These are phyloP conservation scores for Ophraella communa DNA, from an alignment of 2,888 invertebrate species.

Conservation along the genomic window DNA sequence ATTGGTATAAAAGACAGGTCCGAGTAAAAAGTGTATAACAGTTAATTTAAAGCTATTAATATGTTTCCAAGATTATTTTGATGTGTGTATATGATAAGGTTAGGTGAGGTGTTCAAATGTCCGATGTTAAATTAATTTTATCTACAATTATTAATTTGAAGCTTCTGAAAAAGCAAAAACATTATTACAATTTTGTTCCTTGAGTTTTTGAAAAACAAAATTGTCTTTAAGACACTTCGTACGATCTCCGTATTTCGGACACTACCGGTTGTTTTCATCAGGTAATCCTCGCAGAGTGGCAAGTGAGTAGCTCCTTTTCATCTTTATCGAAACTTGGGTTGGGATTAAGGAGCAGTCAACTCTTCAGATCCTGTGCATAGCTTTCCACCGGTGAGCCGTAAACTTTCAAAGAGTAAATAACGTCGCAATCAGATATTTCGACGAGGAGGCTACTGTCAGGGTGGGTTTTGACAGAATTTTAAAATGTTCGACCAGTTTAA, in stretches of 20 bases:
- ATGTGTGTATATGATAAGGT: too few relatives aligned
- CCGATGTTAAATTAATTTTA: too few relatives aligned
- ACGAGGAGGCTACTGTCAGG: background rate
- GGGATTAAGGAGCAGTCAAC: constrained; percentile 11
- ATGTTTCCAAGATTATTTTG: too few relatives aligned
- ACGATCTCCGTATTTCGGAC: background rate
- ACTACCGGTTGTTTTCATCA: background rate
- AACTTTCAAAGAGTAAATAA: constrained; percentile 22
- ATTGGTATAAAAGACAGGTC: too few relatives aligned
- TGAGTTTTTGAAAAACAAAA: too few relatives aligned
- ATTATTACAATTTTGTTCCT: too few relatives aligned
- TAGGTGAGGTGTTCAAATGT: too few relatives aligned
- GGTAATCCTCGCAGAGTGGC: constrained; percentile 6
- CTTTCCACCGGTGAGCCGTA: constrained; percentile 9
- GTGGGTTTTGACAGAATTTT: background rate
- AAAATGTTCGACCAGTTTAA: too few relatives aligned
- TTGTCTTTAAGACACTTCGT: background rate
- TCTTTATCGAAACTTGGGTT: constrained; percentile 10
- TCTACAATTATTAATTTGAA: too few relatives aligned
- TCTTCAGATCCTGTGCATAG: background rate
- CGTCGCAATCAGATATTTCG: constrained; percentile 25
- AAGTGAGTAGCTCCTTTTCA: background rate
- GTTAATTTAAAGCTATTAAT: too few relatives aligned
- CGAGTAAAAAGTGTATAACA: too few relatives aligned
- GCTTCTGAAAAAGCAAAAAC: too few relatives aligned